Base-by-base conservation (phyloP, 2,888 invertebrate genomes). In the Ethmia dodecea region DNA sequence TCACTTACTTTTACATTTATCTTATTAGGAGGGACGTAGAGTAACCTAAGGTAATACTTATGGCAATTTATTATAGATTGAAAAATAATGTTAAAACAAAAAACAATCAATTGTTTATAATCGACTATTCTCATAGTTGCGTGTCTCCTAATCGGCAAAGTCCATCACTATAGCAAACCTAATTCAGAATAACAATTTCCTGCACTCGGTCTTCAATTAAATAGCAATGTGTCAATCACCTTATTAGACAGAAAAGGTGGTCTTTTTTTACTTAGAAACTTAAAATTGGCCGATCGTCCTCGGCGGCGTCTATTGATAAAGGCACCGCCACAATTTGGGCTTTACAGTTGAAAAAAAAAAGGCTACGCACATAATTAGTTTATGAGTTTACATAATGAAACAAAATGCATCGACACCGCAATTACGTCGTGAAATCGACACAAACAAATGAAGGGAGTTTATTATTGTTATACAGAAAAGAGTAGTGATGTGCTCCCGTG, bases 361-460 rank as follows among this genome's bases (percentile, higher is more conserved):
- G 3, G 14, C n/a, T 58, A 55, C 55, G 53, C 47, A 60, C 57
- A 71, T 71, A 78, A 83, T 86, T 78, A 79, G 74, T 72, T 78
- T 73, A 79, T 71, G 72, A 81, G 73, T 72, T 78, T 76, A 80
- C 70, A 81, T 78, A 84, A 78, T 76, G 64, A 65, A 59, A 57
- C 55, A 58, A 60, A 62, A 67, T 48, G 49, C 55, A 68, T 68
- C 60, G 59, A 64, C 60, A 54, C 70, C 63, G 65, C 67, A 76
- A 80, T 81, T 78, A 78, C 78, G 49, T 70, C 52, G 67, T 67
- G 69, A 63, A 71, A 66, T 73, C 56, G 71, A 72, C 63, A 47
- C 66, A 74, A 80, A 78, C 73, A 78, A 80, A 79, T 72, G 73
- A 60, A 61, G 50, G 42, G 47, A 47, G 62, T 61, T 73, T 66